phyloP scores from a whole-genome alignment of 53 echinoderm and acorn worm species.

The Arbacia lixula region DNA sequence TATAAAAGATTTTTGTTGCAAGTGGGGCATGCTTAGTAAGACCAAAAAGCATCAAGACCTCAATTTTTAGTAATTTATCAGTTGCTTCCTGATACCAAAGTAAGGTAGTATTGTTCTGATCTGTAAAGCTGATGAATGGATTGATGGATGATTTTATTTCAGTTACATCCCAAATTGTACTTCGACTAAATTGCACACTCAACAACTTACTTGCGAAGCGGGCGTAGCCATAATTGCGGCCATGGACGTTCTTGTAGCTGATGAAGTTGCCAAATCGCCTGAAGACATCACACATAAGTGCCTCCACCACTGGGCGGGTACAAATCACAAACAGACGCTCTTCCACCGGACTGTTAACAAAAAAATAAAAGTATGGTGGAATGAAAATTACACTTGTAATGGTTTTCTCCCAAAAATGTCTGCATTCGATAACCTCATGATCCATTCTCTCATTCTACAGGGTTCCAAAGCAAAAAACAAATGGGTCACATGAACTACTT shows the following conservation, averaged over 20 bases:
- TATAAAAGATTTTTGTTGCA: no score
- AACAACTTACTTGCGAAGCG: conserved; percentile 85
- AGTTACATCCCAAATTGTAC: no score
- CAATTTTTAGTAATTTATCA: no score
- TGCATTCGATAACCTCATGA: no score
- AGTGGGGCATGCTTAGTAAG: no score
- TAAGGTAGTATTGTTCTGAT: no score
- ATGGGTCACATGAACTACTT: not conserved
- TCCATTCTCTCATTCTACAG: not conserved
- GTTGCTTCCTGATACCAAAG: no score
- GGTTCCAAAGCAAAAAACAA: not conserved
- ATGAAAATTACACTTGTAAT: no score
- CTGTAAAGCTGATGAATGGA: no score
- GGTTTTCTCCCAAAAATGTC: not conserved
- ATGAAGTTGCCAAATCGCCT: conserved; percentile 93
- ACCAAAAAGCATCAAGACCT: no score
- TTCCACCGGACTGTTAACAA: conserved; percentile 72
- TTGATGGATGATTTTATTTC: no score
- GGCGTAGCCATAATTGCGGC: conserved; percentile 95
- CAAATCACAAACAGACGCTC: conserved; percentile 93
- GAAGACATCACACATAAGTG: conserved; percentile 85
- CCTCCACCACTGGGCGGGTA: conserved; percentile 76
- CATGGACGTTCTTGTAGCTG: conserved; percentile 85
- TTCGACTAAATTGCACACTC: no score
- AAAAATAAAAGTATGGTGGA: conserved; percentile 9